These are phyloP conservation scores for Macroramphosus scolopax DNA, from an alignment of 2,797 vertebrate genomes.

Conservation along the genomic window DNA sequence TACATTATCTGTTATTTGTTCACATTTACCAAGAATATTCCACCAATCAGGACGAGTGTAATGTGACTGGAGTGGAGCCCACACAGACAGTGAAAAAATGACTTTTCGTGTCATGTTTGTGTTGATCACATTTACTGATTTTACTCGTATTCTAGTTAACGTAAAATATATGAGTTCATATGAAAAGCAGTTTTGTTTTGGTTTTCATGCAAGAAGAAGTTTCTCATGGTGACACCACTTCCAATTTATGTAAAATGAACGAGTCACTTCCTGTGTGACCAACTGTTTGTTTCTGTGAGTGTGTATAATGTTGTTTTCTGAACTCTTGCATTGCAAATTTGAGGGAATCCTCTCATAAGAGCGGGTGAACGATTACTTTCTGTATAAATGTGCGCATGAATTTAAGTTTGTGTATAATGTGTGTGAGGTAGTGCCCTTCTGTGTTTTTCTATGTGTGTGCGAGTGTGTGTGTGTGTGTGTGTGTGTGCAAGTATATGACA, in stretches of 20 bases:
- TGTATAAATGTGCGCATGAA: no score
- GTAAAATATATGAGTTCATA: no score
- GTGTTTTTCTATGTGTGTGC: background rate
- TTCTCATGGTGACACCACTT: constrained; percentile 33
- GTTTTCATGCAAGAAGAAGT: no score
- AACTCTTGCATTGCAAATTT: background rate
- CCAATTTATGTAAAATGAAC: constrained; percentile 31
- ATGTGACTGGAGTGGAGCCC: background rate
- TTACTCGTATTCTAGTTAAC: background rate
- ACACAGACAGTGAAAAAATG: no score
- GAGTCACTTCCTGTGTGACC: constrained; percentile 40
- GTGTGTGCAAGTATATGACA: constrained; percentile 22
- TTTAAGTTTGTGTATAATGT: no score
- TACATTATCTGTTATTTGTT: no score
- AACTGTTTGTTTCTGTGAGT: constrained; percentile 1
- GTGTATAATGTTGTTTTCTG: constrained; percentile 2
- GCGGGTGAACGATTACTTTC: no score
- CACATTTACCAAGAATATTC: constrained; percentile 1
- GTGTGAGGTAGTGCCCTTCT: background rate
- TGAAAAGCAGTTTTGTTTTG: no score
- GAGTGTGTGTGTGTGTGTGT: constrained; percentile 6
- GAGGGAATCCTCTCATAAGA: no score
- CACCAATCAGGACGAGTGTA: no score
- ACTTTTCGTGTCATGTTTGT: no score
- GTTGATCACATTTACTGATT: background rate